Evolutionary conservation across 2,888 invertebrate genomes (phyloP), one percentile per base, ranked within the genome.

Genomic region (Caenorhabditis sp.): DNA sequence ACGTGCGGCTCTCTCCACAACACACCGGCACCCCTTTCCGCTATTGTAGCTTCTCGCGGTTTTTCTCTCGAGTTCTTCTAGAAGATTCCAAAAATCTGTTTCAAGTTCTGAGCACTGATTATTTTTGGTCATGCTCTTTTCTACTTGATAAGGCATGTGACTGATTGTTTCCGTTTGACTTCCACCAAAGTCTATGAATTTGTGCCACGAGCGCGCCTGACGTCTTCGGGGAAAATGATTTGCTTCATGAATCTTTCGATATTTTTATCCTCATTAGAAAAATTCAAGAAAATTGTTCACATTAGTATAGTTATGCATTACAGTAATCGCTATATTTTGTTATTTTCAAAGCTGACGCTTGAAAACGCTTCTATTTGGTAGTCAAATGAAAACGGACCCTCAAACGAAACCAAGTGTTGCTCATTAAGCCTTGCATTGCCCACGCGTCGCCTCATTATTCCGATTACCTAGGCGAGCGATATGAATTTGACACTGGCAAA

Each of bases 81-180:
- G 30, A 1, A 35, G 30, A 8, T 22, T 58, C 39, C 37, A n/a
- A 61, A 26, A 24, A 17, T 50, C 26, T 13, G 22, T 30, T 35
- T 15, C 35, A 46, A 46, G 37, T 52, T 32, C 50, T n/a, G 7
- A 52, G 30, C 17, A 17, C 53, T 56, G 17, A 45, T 55, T 45
- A 66, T 26, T 15, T 22, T 32, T 26, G 13, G 48, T 55, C 27
- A 20, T 56, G 26, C 48, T n/a, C n/a, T n/a, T n/a, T n/a, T n/a
- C n/a, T n/a, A n/a, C n/a, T 30, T 27, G 17, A 17, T 8, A 17
- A 11, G 11, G 15, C 63, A 53, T 56, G 41, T 56, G 53, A 70
- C 52, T 59, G 58, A 59, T 53, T 53, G 58, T 53, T 59, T 70
- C 70, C 59, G 59, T 39, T 59, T 70, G 30, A 59, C 58, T 68